Base-by-base conservation (phyloP, 1,140 invertebrate species). In the Magallana angulata region DNA sequence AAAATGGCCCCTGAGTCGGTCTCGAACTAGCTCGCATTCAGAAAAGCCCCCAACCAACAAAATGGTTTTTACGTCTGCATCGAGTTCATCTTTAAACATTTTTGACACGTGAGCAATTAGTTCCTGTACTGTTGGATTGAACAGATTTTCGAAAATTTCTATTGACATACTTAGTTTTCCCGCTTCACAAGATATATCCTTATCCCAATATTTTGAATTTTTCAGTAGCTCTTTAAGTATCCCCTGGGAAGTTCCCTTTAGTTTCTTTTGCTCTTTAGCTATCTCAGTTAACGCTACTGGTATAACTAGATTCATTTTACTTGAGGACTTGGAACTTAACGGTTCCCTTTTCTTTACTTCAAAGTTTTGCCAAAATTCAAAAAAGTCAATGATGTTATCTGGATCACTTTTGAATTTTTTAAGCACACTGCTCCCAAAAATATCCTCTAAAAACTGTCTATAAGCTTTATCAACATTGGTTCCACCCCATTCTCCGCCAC, bases 21-120 rank as follows among this genome's bases (percentile, higher is more conserved):
- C 57, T 76, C 60, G 71, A 9, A 86, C 76, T 57, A 86, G 36
- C 57, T 60, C 80, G 59, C 68, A 86, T 9, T 86, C 85, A 4
- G 85, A 86, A 59, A 86, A 86, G 5, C 85, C 85, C 58, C 85
- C 85, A 80, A 86, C 85, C 57, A 86, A 81, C 11, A 86, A 59
- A 1, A 86, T 81, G 9, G 59, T 57, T 18, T 80, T 57, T 48
- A 81, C 68, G 60, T 81, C 68, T 30, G 71, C n/a, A 7, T n/a
- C 71, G n/a, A 60, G 18, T 8, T 59, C 48, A 2, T 86, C 57
- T 57, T 14, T 56, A 58, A 86, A 86, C 36, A 86, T 86, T 16
- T 86, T 60, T 7, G 71, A 59, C 71, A 86, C 56, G 14, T 86
- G 85, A 16, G 16, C 14, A 2, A 36, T 30, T 36, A 86, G 71